These are phyloP conservation scores for Sebastes diploproa DNA, from an alignment of 2,797 vertebrate species.

Conservation along the genomic window DNA sequence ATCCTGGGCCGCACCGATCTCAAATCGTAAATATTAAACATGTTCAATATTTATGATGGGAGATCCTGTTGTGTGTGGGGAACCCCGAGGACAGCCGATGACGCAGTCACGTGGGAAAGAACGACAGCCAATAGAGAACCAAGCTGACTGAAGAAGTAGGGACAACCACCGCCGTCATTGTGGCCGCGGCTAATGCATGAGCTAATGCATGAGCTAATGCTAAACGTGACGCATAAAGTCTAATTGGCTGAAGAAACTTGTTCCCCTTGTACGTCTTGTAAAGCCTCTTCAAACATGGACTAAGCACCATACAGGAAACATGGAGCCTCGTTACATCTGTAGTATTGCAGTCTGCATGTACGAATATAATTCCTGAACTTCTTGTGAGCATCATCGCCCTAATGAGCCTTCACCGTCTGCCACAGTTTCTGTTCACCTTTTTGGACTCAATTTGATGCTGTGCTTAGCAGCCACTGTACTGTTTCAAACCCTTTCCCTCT, in stretches of 20 bases:
- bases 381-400: background rate
- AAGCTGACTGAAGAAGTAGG: too few species aligned
- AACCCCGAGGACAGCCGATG: too few species aligned
- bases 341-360: background rate
- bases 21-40: too few species aligned
- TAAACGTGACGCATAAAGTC: rapidly evolving
- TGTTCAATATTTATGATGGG: too few species aligned
- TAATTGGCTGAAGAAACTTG: too few species aligned
- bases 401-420: conserved; percentile 23
- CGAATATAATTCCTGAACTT: background rate
- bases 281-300: background rate
- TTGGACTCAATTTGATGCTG: conserved; percentile 7
- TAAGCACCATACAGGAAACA: background rate
- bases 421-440: conserved; percentile 14
- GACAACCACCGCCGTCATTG: too few species aligned
- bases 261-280: background rate
- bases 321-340: background rate
- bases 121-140: too few species aligned
- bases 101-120: too few species aligned
- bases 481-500: conserved; percentile 1
- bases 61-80: too few species aligned
- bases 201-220: too few species aligned
- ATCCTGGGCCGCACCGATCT: too few species aligned
- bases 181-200: too few species aligned
- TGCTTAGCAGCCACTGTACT: conserved; percentile 3